phyloP scores from a whole-genome alignment of 2,797 vertebrate genomes.

The Petrocephalus schoutedeni region DNA sequence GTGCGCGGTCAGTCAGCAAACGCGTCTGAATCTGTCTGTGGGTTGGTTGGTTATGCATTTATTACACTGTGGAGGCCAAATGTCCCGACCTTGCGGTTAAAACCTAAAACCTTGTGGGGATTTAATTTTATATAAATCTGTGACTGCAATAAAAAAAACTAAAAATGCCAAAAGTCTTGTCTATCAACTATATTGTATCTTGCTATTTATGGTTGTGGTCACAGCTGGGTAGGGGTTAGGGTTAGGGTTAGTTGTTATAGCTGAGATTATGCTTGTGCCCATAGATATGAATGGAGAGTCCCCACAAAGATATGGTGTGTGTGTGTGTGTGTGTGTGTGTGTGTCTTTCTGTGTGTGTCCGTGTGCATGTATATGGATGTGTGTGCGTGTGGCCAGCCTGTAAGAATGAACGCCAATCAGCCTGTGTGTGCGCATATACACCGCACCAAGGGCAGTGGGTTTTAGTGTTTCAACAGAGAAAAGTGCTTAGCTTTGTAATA shows the following conservation, averaged over 20 bases:
- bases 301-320: background rate
- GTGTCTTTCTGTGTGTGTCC: no score
- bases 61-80: no score
- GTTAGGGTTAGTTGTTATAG: background rate
- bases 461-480: constrained; percentile 51
- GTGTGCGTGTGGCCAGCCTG: background rate
- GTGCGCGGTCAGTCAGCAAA: background rate
- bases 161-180: no score
- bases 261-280: background rate
- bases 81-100: no score
- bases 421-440: constrained; percentile 23
- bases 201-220: no score
- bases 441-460: constrained; percentile 26
- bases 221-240: no score
- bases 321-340: constrained; percentile 10
- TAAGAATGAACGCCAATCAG: background rate
- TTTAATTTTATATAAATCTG: no score
- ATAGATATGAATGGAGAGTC: background rate
- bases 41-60: no score
- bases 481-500: constrained; percentile 48
- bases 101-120: no score
- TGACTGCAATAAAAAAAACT: no score
- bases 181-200: no score
- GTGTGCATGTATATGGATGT: constrained; percentile 9
- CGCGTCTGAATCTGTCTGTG: background rate